These are phyloP conservation scores for Cydia amplana DNA, from an alignment of 1,140 invertebrate species.

Conservation along the genomic window DNA sequence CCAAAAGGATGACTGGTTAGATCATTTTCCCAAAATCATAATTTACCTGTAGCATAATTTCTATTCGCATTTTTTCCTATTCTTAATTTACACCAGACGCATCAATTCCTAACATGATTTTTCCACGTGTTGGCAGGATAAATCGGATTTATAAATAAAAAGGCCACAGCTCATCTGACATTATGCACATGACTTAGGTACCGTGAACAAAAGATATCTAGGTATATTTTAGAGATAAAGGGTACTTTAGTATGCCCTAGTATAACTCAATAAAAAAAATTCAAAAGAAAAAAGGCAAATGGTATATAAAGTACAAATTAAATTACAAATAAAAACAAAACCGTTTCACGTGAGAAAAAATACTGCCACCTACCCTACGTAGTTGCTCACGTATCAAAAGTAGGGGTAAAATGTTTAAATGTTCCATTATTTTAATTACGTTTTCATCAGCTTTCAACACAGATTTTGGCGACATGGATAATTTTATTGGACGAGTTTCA, in stretches of 20 bases:
- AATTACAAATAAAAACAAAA: too few species aligned
- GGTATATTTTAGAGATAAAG: slow-evolving; percentile 1
- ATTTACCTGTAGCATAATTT: too few species aligned
- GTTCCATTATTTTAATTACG: not conserved
- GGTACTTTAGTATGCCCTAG: not conserved
- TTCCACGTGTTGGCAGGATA: not conserved
- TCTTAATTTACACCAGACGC: too few species aligned
- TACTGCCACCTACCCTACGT: too few species aligned
- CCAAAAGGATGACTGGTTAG: too few species aligned
- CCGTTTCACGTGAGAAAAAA: too few species aligned
- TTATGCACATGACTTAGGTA: slow-evolving; percentile 10
- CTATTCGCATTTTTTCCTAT: too few species aligned
- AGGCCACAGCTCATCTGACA: not conserved
- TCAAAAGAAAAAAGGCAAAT: too few species aligned
- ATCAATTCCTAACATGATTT: too few species aligned
- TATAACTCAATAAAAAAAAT: not conserved
- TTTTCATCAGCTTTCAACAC: not conserved
- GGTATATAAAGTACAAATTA: too few species aligned
- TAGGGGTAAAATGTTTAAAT: not conserved
- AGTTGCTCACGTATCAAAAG: too few species aligned
- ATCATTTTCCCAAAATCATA: too few species aligned
- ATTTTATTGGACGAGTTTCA: not conserved
- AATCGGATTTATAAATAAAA: slow-evolving; percentile 1
- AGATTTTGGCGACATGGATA: not conserved
- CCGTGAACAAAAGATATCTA: not conserved